phyloP scores from a whole-genome alignment of 2,888 invertebrate species.

The Thera britannica region DNA sequence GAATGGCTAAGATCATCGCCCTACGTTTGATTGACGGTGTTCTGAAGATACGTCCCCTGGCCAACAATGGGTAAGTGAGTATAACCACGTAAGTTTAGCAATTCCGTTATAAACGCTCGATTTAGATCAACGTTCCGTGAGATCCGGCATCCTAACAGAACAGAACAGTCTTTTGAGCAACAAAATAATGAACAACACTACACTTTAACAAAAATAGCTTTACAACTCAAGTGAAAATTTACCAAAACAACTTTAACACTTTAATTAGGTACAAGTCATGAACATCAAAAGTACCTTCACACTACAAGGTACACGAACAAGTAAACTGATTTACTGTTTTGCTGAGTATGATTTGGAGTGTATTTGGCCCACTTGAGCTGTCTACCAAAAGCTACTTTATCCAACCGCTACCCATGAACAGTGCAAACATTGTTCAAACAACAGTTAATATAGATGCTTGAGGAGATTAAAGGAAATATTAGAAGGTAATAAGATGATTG shows the following conservation, averaged over 20 bases:
- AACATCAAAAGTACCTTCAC: slow-evolving; percentile 2
- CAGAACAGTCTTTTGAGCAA: background rate
- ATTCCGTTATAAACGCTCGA: slow-evolving; percentile 66
- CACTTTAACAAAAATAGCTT: too few relatives aligned
- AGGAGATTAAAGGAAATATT: slow-evolving; percentile 55
- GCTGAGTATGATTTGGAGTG: background rate
- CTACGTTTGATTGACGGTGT: slow-evolving; percentile 60
- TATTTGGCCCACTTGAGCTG: background rate
- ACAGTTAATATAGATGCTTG: slow-evolving; percentile 54
- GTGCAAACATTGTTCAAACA: slow-evolving; percentile 58
- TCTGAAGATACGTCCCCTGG: slow-evolving; percentile 46
- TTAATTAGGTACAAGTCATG: background rate
- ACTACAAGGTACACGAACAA: background rate
- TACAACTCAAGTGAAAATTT: background rate
- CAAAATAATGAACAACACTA: background rate
- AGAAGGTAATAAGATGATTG: slow-evolving; percentile 43
- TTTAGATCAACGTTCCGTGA: slow-evolving; percentile 63
- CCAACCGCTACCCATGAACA: slow-evolving; percentile 45
- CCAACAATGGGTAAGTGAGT: slow-evolving; percentile 36
- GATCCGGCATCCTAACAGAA: slow-evolving; percentile 55
- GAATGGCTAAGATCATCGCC: slow-evolving; percentile 52
- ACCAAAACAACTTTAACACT: slow-evolving; percentile 3
- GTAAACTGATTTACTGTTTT: background rate
- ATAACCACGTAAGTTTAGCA: slow-evolving; percentile 38
- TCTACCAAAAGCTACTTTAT: slow-evolving; percentile 7